Percentiles rank a stretch among this genome's conserved stretches.
These are phyloP conservation scores for Aramus guarauna DNA, from an alignment of 2,113 vertebrate genomes.

Conservation along the genomic window DNA sequence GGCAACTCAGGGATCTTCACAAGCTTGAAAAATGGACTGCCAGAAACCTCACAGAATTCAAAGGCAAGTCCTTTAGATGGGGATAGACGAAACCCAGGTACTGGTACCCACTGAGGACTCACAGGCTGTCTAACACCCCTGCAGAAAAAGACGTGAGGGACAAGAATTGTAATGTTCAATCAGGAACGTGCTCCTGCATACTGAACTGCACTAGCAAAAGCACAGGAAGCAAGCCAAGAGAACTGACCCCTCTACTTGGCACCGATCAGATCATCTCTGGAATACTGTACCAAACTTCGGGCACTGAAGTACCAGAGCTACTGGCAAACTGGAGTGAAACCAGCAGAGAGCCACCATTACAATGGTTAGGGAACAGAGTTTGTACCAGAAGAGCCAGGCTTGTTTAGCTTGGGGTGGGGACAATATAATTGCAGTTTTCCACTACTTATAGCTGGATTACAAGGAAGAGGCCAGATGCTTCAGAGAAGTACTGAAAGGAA, in stretches of 20 bases:
- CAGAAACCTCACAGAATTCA: not conserved
- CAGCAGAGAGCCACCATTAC: not conserved
- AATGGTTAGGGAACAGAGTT: not conserved
- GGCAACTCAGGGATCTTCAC: not conserved
- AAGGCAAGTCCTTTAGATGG: not conserved
- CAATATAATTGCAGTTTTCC: not conserved
- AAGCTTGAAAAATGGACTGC: not conserved
- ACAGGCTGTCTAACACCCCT: not conserved
- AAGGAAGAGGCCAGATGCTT: not conserved
- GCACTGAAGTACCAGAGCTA: not conserved
- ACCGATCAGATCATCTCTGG: not conserved
- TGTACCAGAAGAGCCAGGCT: not conserved
- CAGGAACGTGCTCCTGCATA: not conserved
- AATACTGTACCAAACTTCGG: not conserved
- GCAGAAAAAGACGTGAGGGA: not conserved
- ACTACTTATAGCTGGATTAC: not conserved
- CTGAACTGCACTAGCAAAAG: not conserved
- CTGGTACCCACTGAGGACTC: not conserved
- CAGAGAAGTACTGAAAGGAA: not conserved
- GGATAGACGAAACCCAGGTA: not conserved
- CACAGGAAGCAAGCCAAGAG: not conserved
- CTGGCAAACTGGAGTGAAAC: not conserved
- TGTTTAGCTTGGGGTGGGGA: not conserved
- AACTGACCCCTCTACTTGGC: too few relatives aligned
- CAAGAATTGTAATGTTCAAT: not conserved